Evolutionary conservation across 92 coral and sea anemone species (phyloP).

Genomic region (Blastomussa wellsi): DNA sequence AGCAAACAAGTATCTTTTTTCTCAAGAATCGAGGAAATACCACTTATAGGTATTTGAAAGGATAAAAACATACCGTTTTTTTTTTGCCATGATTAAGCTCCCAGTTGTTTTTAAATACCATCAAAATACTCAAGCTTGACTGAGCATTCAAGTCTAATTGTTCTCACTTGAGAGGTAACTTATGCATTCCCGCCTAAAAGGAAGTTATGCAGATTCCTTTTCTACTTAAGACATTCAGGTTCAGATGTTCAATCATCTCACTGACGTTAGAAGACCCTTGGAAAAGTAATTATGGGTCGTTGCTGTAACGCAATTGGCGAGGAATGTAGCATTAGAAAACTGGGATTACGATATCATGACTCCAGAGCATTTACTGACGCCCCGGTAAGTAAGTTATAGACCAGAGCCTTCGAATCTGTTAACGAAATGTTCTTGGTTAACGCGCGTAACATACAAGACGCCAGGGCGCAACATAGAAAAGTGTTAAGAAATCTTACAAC

Average conservation of each 20-base stretch:
- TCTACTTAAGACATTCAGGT: neutral
- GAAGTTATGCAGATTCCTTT: constrained; percentile 18
- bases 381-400: constrained; percentile 61
- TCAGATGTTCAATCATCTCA: neutral
- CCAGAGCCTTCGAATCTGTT: neutral
- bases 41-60: neutral
- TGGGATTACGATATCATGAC: constrained; percentile 67
- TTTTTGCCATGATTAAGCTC: neutral
- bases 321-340: constrained; percentile 74
- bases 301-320: constrained; percentile 72
- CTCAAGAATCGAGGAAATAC: neutral
- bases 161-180: neutral
- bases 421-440: neutral
- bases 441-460: neutral
- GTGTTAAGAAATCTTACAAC: neutral
- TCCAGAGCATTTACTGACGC: constrained; percentile 77
- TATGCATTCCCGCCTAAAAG: constrained; percentile 19
- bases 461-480: neutral
- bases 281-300: constrained; percentile 61
- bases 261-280: neutral
- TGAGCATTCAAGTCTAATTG: neutral
- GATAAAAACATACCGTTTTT: neutral
- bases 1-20: neutral
- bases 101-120: constrained; percentile 12
- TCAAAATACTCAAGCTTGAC: constrained; percentile 5